phyloP scores from a whole-genome alignment of 2,113 vertebrate species.

The Eptesicus fuscus region DNA sequence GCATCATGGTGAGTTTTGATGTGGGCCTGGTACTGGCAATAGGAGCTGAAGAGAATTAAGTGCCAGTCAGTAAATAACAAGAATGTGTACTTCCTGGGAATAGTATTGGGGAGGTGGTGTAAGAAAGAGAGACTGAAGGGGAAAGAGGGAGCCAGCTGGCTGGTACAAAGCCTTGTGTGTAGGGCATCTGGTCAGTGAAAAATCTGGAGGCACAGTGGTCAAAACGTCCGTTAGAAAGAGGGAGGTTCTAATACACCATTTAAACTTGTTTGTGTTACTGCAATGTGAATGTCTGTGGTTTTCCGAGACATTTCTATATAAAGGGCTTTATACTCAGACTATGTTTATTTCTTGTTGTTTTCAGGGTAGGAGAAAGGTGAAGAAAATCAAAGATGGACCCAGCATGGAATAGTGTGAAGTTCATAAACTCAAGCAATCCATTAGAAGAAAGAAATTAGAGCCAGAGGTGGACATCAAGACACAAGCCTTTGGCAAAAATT shows the following conservation, averaged over 20 bases:
- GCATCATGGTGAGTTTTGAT: not conserved
- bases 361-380: not conserved
- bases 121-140: not conserved
- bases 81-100: not conserved
- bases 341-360: not conserved
- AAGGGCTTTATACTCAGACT: not conserved
- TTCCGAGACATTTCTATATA: not conserved
- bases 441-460: not conserved
- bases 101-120: rapidly evolving
- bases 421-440: not conserved
- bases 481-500: not conserved
- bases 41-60: not conserved
- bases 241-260: not conserved
- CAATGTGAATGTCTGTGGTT: not conserved
- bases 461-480: not conserved
- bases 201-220: not conserved
- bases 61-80: not conserved
- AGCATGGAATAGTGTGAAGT: not conserved
- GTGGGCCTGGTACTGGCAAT: not conserved
- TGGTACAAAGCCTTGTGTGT: not conserved
- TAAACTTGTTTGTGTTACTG: not conserved
- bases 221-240: not conserved
- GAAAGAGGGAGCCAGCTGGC: not conserved
- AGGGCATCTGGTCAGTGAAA: not conserved
- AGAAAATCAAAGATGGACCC: not conserved